Evolutionary conservation across 1,140 invertebrate species (phyloP), one percentile per base, ranked within the genome.

Genomic region (Zaprionus gabonicus): DNA sequence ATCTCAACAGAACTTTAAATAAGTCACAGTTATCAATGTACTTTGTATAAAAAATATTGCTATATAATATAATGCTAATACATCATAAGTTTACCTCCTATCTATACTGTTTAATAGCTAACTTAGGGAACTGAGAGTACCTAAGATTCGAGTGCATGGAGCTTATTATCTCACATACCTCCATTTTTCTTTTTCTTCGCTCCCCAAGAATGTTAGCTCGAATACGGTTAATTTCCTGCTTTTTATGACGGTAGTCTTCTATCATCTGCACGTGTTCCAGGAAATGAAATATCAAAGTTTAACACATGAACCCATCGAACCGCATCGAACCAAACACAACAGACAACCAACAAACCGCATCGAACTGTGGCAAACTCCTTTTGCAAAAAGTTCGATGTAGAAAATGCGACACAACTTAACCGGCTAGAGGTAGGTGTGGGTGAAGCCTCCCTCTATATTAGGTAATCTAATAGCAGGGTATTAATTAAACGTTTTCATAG

Each of bases 361-460:
- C 71, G 57, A 62, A 71, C 66, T 83, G 2, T 17, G 13, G 25
- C 46, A 6, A 23, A 10, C 20, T 41, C 41, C 41, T 46, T 44
- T 31, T 38, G 41, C 44, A 71, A 71, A 62, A 36, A 36, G 84
- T 70, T 87, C 41, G 78, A 84, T 20, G 20, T 20, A 20, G 20
- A 20, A 20, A 20, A 20, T 20, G 20, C 20, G 31, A 20, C 53
- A 38, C n/a, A 62, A 34, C 71, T 71, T 46, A 41, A 63, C 69
- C 53, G 69, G 69, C 13, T 69, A 12, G 69, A 12, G 57, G n/a
- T 27, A 23, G n/a, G 55, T 25, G 13, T n/a, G 15, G 31, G 51
- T 13, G 9, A 41, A 69, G 9, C 5, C 38, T 10, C 38, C 17
- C 36, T 51, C 28, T 31, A 31, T 49, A 69, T 83, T 88, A 74